A percentile compares a stretch with the other conserved stretches of the same genome.
Evolutionary conservation across 1,140 invertebrate genomes (phyloP).

Genomic region (Dolichoris vasculosae): DNA sequence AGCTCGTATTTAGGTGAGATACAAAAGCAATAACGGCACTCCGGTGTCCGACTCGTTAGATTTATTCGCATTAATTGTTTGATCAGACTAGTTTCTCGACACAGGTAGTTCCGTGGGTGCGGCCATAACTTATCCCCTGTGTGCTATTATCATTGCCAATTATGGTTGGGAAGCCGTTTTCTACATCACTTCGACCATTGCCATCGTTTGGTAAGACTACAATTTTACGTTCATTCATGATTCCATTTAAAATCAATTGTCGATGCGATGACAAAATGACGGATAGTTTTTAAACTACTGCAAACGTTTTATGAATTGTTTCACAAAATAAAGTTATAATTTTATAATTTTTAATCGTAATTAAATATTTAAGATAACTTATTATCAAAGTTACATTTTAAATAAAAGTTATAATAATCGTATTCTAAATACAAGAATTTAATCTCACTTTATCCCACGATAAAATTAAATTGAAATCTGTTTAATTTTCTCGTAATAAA

Average conservation of each 20-base stretch:
- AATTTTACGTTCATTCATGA: not conserved
- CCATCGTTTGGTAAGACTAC: slow-evolving; percentile 78
- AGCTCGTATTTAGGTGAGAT: slow-evolving; percentile 81
- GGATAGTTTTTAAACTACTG: too few species aligned
- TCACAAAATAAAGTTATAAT: too few species aligned
- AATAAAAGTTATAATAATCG: too few species aligned
- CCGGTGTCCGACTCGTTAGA: not conserved
- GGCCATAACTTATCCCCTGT: slow-evolving; percentile 81
- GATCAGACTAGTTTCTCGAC: slow-evolving; percentile 5
- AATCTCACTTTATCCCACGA: too few species aligned
- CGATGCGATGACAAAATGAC: not conserved
- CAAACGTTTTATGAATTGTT: too few species aligned
- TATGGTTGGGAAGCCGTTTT: slow-evolving; percentile 87
- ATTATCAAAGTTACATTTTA: too few species aligned
- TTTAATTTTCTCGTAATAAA: too few species aligned
- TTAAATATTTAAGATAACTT: too few species aligned
- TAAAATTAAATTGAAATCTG: too few species aligned
- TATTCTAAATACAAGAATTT: too few species aligned
- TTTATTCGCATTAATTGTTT: not conserved
- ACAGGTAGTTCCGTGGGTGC: slow-evolving; percentile 82
- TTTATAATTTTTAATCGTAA: too few species aligned
- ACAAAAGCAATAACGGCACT: not conserved
- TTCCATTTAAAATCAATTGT: not conserved
- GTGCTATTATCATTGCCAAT: slow-evolving; percentile 79
- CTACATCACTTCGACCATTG: slow-evolving; percentile 80